phyloP scores from a whole-genome alignment of 2,113 vertebrate species.

The Nesoenas mayeri region DNA sequence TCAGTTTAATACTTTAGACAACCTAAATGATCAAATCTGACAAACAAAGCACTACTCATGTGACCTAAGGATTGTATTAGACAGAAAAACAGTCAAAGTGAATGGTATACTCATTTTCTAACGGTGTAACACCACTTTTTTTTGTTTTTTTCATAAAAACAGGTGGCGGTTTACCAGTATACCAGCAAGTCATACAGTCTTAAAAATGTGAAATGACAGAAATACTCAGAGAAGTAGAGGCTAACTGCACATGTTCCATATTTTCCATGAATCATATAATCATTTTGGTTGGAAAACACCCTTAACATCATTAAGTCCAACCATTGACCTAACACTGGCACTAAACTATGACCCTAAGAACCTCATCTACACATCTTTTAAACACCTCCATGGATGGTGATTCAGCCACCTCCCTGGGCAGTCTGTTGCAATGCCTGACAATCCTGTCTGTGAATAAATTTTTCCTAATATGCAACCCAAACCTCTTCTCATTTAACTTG shows the following conservation, averaged over 20 bases:
- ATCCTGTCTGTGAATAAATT: too few relatives aligned
- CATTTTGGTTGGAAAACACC: too few relatives aligned
- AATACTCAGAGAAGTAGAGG: neutral
- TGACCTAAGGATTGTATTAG: neutral
- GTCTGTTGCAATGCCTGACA: too few relatives aligned
- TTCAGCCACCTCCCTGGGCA: too few relatives aligned
- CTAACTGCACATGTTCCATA: fast-evolving
- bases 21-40: neutral
- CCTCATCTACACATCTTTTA: too few relatives aligned
- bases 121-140: neutral
- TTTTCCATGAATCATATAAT: neutral
- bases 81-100: neutral
- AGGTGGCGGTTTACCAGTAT: neutral
- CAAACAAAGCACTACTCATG: neutral
- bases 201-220: neutral
- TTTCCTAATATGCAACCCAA: too few relatives aligned
- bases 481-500: too few relatives aligned
- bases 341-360: too few relatives aligned
- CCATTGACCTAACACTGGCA: too few relatives aligned
- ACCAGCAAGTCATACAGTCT: neutral
- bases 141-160: neutral
- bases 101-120: neutral
- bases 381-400: too few relatives aligned
- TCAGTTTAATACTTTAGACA: neutral
- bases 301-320: too few relatives aligned